A percentile compares a stretch with the other conserved stretches of the same genome.
Evolutionary conservation across 1,140 invertebrate genomes (phyloP).

Genomic region (Onthophagus taurus): DNA sequence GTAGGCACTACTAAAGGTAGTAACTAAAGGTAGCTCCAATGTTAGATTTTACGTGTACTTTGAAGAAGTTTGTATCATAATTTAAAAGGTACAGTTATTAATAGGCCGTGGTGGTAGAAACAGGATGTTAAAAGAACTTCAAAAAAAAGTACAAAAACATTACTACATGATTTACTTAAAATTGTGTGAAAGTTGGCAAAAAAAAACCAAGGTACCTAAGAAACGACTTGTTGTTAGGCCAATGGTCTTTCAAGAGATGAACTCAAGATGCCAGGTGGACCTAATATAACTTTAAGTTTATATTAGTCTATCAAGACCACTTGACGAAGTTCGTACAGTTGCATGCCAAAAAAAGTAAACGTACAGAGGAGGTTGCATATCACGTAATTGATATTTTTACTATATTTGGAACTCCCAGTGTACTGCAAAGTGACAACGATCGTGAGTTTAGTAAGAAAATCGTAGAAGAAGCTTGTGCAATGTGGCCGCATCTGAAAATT

Average conservation of each 20-base stretch:
- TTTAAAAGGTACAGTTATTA: constrained; percentile 18
- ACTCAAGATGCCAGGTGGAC: constrained; percentile 39
- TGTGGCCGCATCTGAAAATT: constrained; percentile 14
- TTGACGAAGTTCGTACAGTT: constrained; percentile 37
- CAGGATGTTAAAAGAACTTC: constrained; percentile 19
- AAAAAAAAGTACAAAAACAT: constrained; percentile 13
- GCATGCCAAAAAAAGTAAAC: constrained; percentile 29
- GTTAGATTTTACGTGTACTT: no score
- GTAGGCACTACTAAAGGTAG: no score
- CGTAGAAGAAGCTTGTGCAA: constrained; percentile 11
- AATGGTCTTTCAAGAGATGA: constrained; percentile 31
- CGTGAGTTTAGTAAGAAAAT: constrained; percentile 18
- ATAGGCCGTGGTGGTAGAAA: constrained; percentile 25
- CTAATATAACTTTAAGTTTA: constrained; percentile 38
- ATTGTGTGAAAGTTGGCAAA: constrained; percentile 19
- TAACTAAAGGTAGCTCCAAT: no score
- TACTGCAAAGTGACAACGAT: constrained; percentile 33
- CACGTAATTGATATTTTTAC: constrained; percentile 27
- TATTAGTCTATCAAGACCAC: constrained; percentile 41
- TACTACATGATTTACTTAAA: constrained; percentile 14
- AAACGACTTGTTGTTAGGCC: constrained; percentile 32
- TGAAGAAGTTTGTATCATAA: constrained; percentile 3
- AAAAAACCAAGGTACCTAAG: constrained; percentile 22
- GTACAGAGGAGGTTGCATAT: constrained; percentile 26
- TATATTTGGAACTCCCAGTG: constrained; percentile 26